Evolutionary conservation across 2,797 vertebrate genomes (phyloP).

Genomic region (Hafferia zeledoni): DNA sequence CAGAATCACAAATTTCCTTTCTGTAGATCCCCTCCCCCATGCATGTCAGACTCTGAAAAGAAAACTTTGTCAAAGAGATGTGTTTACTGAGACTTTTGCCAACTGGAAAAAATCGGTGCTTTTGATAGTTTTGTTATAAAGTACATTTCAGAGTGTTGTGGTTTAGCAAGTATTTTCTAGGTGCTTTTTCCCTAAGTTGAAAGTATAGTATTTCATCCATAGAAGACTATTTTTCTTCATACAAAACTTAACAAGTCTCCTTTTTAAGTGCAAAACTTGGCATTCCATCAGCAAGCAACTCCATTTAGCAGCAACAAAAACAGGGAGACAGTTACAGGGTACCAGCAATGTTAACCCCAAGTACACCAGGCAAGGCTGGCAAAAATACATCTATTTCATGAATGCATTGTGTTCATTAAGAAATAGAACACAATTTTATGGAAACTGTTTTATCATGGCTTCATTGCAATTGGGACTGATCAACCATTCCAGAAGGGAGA

Average conservation of each 20-base stretch:
- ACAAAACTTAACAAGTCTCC: slow-evolving; percentile 13
- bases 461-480: neutral
- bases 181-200: neutral
- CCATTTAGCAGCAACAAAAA: neutral
- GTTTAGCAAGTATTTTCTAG: neutral
- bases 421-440: neutral
- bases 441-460: neutral
- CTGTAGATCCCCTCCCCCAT: slow-evolving; percentile 14
- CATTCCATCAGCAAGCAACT: slow-evolving; percentile 1
- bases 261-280: slow-evolving; percentile 43
- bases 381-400: neutral
- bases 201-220: neutral
- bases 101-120: neutral
- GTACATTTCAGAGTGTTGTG: neutral
- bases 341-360: neutral
- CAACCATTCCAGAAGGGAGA: neutral
- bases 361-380: neutral
- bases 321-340: neutral
- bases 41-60: neutral
- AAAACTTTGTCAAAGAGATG: slow-evolving; percentile 39
- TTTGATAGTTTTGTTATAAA: slow-evolving; percentile 20
- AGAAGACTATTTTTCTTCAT: neutral
- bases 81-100: slow-evolving; percentile 40
- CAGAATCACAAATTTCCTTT: slow-evolving; percentile 31
- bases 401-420: neutral